These are phyloP conservation scores for Apeira syringaria DNA, from an alignment of 2,888 invertebrate genomes.

Conservation along the genomic window DNA sequence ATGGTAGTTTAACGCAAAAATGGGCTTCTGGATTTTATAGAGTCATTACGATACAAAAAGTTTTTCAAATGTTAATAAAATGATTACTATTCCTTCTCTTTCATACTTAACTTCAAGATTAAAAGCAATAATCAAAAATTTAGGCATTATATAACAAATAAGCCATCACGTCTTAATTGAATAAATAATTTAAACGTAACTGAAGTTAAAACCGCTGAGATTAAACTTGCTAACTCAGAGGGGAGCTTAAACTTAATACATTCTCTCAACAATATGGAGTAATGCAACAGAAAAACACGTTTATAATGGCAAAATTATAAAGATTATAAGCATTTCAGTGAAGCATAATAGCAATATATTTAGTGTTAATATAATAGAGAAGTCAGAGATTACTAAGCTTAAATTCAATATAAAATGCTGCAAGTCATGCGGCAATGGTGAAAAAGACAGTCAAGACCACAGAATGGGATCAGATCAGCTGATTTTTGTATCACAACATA, in stretches of 20 bases:
- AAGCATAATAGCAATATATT: slow-evolving; percentile 6
- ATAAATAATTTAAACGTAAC: slow-evolving; percentile 18
- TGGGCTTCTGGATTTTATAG: slow-evolving; percentile 4
- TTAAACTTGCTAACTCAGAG: slow-evolving; percentile 17
- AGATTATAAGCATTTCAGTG: slow-evolving; percentile 5
- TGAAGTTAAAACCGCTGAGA: slow-evolving; percentile 8
- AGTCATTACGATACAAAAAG: slow-evolving; percentile 2
- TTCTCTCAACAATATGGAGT: too few species aligned
- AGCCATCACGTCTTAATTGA: slow-evolving; percentile 13
- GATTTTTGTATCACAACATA: slow-evolving; percentile 25
- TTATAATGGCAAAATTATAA: slow-evolving; percentile 21
- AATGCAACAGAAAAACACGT: too few species aligned
- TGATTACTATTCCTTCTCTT: slow-evolving; percentile 1
- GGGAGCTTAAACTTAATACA: slow-evolving; percentile 9
- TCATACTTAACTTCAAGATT: slow-evolving; percentile 10
- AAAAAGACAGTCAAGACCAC: slow-evolving; percentile 17
- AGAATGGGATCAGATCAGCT: slow-evolving; percentile 28
- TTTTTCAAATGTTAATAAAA: slow-evolving; percentile 8
- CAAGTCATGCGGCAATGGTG: slow-evolving; percentile 22
- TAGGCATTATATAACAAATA: slow-evolving; percentile 16
- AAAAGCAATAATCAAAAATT: slow-evolving; percentile 12
- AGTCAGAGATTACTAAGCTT: too few species aligned
- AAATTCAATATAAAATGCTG: slow-evolving; percentile 22
- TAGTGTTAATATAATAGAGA: slow-evolving; percentile 18
- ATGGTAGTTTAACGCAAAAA: slow-evolving; percentile 2